Evolutionary conservation across 2,113 vertebrate species (phyloP), one percentile per base, ranked within the genome.

Genomic region (Microcebus griseorufus): DNA sequence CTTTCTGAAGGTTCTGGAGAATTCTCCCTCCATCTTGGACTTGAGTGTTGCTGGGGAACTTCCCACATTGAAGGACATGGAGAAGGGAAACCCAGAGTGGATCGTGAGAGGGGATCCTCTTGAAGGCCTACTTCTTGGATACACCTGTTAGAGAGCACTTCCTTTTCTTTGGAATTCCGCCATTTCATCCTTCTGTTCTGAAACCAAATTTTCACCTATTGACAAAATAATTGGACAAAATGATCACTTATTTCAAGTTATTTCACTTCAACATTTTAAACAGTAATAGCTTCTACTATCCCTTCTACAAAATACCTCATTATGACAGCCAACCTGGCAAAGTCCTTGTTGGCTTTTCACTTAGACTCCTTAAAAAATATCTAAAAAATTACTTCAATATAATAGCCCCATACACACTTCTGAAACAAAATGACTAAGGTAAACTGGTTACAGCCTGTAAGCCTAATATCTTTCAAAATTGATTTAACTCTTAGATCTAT

Each of bases 151-250:
- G 98, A 98, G 97, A 99, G 98, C 64, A 98, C 98, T 98, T 99
- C 99, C 97, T 99, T 99, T 98, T 99, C 99, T 98, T 99, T 99
- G 97, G 99, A 99, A 98, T 99, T 99, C 97, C 99, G 99, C 99
- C 99, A 99, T 97, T 99, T 99, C 99, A 99, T 99, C 80, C 99
- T 99, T 96, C 99, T 99, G 98, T 99, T 99, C 98, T 99, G 99
- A 98, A 99, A 99, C 99, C 99, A 99, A 97, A 99, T 99, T 98
- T 99, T 99, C 93, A 99, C 99, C 99, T 99, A 96, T 98, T 97
- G 81, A 92, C 75, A 98, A 98, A 92, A 98, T 94, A 96, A 98
- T 42, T 2, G 94, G 29, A 96, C 91, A 93, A 86, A 91, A 96
- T 90, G 45, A 76, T 79, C 39, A 95, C 48, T 97, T 55, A 96